These are phyloP conservation scores for Mythimna impura DNA, from an alignment of 2,888 invertebrate genomes.

Conservation along the genomic window DNA sequence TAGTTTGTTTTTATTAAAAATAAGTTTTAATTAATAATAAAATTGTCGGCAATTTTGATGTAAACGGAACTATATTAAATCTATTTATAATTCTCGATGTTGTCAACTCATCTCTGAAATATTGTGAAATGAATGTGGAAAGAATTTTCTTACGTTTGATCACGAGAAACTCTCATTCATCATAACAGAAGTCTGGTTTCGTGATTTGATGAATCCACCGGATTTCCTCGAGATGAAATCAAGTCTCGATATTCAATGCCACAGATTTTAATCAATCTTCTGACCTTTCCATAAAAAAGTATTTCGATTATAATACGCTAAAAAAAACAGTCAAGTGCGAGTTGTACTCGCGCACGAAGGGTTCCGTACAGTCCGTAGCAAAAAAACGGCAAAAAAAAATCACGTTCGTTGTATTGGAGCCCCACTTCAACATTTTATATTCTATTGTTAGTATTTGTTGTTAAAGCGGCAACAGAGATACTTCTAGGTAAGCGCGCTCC, in stretches of 20 bases:
- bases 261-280: not conserved
- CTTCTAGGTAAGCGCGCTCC: too few relatives aligned
- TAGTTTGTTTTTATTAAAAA: constrained; percentile 4
- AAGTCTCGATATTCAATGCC: not conserved
- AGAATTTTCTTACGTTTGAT: constrained; percentile 17
- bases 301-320: not conserved
- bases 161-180: constrained; percentile 15
- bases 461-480: too few relatives aligned
- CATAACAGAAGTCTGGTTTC: constrained; percentile 15
- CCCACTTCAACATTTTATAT: too few relatives aligned
- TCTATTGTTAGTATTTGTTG: too few relatives aligned
- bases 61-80: constrained; percentile 1
- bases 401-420: too few relatives aligned
- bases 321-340: too few relatives aligned
- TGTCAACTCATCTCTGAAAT: constrained; percentile 5
- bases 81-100: not conserved
- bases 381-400: too few relatives aligned
- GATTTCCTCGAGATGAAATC: not conserved
- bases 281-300: not conserved
- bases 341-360: too few relatives aligned
- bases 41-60: not conserved
- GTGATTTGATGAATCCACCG: constrained; percentile 21
- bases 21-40: not conserved
- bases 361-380: not conserved
- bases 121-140: constrained; percentile 17